These are phyloP conservation scores for Anaspis maculata DNA, from an alignment of 2,888 invertebrate genomes.

Conservation along the genomic window DNA sequence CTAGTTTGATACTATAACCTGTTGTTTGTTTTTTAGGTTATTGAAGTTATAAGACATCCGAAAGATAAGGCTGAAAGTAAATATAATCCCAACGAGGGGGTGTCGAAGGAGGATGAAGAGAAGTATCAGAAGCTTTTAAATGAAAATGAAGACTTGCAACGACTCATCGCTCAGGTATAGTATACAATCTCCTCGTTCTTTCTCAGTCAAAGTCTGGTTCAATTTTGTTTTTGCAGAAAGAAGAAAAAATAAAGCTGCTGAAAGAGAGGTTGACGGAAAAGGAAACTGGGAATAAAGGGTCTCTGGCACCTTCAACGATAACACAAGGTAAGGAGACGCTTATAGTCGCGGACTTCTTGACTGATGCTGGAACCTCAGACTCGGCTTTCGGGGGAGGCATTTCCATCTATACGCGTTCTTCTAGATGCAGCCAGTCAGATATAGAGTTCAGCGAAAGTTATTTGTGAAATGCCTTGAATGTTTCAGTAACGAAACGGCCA, in stretches of 20 bases:
- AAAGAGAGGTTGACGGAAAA: conserved; percentile 75
- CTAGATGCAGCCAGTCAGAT: conserved; percentile 77
- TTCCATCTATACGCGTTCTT: conserved; percentile 70
- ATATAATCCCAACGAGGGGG: conserved; percentile 72
- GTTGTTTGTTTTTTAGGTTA: conserved; percentile 60
- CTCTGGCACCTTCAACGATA: conserved; percentile 41
- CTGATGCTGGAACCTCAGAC: conserved; percentile 67
- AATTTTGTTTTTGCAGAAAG: conserved; percentile 62
- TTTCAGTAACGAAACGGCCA: too few relatives aligned
- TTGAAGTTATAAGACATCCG: conserved; percentile 84
- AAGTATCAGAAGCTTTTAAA: conserved; percentile 82
- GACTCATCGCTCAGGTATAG: conserved; percentile 83
- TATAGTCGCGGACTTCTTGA: conserved; percentile 67
- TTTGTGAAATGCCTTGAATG: conserved; percentile 49
- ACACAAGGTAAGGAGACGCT: conserved; percentile 69
- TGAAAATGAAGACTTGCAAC: conserved; percentile 95
- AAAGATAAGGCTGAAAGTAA: conserved; percentile 82
- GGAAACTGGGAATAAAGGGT: conserved; percentile 53
- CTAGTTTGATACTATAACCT: too few relatives aligned
- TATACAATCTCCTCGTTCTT: not conserved
- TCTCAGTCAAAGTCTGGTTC: too few relatives aligned
- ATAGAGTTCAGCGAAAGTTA: conserved; percentile 85
- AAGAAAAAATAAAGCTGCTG: conserved; percentile 76
- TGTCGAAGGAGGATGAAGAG: conserved; percentile 90
- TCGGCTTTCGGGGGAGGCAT: conserved; percentile 64